phyloP scores from a whole-genome alignment of 1,140 invertebrate genomes.

The Eciton burchellii region DNA sequence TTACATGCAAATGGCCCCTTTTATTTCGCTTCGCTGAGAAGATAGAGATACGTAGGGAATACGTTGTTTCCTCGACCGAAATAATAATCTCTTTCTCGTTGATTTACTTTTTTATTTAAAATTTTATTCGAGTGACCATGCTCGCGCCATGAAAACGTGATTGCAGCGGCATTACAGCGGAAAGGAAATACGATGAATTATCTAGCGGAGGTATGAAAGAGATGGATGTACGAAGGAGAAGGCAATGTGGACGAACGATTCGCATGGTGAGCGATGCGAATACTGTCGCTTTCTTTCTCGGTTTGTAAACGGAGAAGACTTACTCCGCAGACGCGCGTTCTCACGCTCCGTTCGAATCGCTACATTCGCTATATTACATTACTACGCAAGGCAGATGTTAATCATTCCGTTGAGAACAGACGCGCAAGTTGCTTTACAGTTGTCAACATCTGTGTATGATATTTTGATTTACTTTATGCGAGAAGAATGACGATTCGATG shows the following conservation, averaged over 20 bases:
- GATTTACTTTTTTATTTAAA: background rate
- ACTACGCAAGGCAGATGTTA: slow-evolving; percentile 40
- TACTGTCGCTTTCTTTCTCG: slow-evolving; percentile 21
- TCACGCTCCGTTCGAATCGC: slow-evolving; percentile 42
- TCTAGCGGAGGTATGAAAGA: background rate
- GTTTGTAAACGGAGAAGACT: slow-evolving; percentile 37
- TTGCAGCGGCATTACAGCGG: background rate
- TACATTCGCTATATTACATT: slow-evolving; percentile 64
- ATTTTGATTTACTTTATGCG: slow-evolving; percentile 1
- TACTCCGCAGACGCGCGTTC: slow-evolving; percentile 18
- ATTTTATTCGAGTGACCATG: background rate
- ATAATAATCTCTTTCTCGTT: slow-evolving; percentile 29
- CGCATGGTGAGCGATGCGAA: background rate
- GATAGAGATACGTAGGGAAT: background rate
- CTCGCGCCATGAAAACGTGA: background rate
- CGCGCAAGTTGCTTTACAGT: slow-evolving; percentile 24
- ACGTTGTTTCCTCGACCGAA: slow-evolving; percentile 1
- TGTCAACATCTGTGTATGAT: slow-evolving; percentile 17
- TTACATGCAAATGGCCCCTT: slow-evolving; percentile 33
- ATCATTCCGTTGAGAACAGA: slow-evolving; percentile 39
- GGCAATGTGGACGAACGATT: background rate
- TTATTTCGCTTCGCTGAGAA: slow-evolving; percentile 16
- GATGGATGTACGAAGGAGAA: background rate
- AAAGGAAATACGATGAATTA: background rate
- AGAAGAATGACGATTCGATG: background rate